Percentiles rank a stretch among this genome's conserved stretches.
Evolutionary conservation across 2,113 vertebrate genomes (phyloP).

Genomic region (Sminthopsis crassicaudata): DNA sequence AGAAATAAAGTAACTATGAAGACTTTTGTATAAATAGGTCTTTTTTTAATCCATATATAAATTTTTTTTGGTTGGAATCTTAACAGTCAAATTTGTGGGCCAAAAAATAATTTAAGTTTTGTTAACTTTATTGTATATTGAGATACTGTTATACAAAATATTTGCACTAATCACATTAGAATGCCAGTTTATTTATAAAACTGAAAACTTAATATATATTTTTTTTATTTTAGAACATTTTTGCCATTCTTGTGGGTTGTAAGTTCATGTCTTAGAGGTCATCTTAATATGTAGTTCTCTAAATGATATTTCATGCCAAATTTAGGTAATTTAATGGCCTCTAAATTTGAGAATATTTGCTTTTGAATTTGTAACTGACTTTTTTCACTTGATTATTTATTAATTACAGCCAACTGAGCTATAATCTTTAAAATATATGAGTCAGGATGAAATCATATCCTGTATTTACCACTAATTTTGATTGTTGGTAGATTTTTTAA

Average conservation of each 20-base stretch:
- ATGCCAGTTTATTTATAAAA: not conserved
- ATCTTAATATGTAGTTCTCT: not conserved
- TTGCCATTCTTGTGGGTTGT: not conserved
- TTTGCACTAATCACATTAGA: not conserved
- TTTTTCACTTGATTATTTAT: conserved; percentile 2
- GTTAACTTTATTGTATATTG: not conserved
- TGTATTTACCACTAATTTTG: conserved; percentile 32
- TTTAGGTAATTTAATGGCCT: conserved; percentile 15
- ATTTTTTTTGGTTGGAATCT: not conserved
- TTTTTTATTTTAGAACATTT: not conserved
- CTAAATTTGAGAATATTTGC: conserved; percentile 36
- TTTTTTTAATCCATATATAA: not conserved
- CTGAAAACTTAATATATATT: not conserved
- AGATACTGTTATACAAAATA: not conserved
- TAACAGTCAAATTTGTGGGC: not conserved
- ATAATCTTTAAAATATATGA: not conserved
- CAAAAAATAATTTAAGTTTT: not conserved
- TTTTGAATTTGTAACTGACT: conserved; percentile 35
- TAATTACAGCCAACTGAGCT: not conserved
- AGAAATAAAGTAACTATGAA: not conserved
- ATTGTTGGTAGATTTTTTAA: conserved; percentile 9
- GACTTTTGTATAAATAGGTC: not conserved
- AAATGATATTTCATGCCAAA: not conserved
- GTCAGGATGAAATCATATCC: conserved; percentile 7
- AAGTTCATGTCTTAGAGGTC: not conserved